Evolutionary conservation across 2,113 vertebrate species (phyloP), one percentile per base, ranked within the genome.

Genomic region (Turnix velox): DNA sequence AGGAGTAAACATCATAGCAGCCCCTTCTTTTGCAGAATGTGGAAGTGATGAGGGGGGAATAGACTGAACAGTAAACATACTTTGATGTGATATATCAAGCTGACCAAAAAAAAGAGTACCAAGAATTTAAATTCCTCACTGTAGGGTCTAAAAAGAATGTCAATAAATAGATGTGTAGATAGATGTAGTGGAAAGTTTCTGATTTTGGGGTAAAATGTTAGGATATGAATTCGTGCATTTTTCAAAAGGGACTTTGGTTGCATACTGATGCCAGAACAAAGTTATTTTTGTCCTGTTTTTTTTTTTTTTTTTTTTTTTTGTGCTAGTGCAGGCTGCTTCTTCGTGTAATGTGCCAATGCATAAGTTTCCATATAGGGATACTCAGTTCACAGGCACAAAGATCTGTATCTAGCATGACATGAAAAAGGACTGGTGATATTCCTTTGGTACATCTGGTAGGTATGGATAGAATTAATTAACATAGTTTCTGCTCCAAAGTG

Each of bases 381-480:
- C 52, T 94, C 18, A 28, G 4, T 96, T 94, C 57, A 57, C 55
- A 95, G 78, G 52, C 62, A 85, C 27, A 92, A 71, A 74, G 66
- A 81, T 94, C 57, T 80, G 13, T 88, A 83, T 94, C 43, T 57
- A 92, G 23, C 43, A 92, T 54, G 86, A 67, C 43, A 78, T 42
- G 83, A 46, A 84, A 74, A 93, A 86, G 57, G 71, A 24, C 79
- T 87, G 83, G 37, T 52, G 78, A 25, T 95, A 94, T 91, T 95
- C 88, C 87, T 97, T 87, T 95, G 95, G 95, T 84, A 96, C 65
- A 88, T 94, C 79, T 96, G 28, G 30, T 94, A 86, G 93, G 57
- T 95, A 84, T 78, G 54, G 88, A 75, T 87, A 84, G 92, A 93
- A 95, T 96, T 96, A 97, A 97, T 97, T 97, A 97, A 87, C 82